Percentiles rank a stretch among this genome's conserved stretches.
These are phyloP conservation scores for Anadara kagoshimensis DNA, from an alignment of 1,140 invertebrate species.

Conservation along the genomic window DNA sequence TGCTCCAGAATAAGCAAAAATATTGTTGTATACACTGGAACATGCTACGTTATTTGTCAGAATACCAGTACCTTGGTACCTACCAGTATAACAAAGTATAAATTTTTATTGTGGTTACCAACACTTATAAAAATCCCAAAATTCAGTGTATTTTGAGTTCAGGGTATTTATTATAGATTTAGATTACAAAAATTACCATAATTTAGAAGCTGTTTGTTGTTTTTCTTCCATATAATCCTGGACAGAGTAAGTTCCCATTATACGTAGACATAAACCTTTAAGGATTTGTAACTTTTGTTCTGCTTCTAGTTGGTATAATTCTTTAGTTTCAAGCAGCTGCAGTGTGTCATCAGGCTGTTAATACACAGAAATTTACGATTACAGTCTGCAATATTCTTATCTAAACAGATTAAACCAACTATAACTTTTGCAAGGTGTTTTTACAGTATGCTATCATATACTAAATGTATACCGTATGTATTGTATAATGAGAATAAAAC, in stretches of 20 bases:
- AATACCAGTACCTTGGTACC: no score
- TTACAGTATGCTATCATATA: neutral
- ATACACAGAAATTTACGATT: constrained; percentile 1
- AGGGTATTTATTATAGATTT: no score
- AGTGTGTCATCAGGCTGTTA: constrained; percentile 64
- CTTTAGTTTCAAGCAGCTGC: constrained; percentile 60
- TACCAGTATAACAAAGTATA: no score
- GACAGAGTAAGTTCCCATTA: constrained; percentile 70
- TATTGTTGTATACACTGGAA: no score
- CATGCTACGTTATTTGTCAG: no score
- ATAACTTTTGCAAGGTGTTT: no score
- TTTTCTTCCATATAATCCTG: constrained; percentile 73
- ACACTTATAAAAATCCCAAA: no score
- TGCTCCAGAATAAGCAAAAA: no score
- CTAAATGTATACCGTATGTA: neutral
- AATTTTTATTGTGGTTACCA: neutral
- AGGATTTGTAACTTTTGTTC: constrained; percentile 64
- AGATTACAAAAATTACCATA: constrained; percentile 56
- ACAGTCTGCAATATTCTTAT: no score
- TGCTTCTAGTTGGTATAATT: constrained; percentile 65
- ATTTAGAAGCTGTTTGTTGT: constrained; percentile 54
- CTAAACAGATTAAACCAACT: no score
- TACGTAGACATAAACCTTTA: constrained; percentile 65
- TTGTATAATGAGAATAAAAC: no score
- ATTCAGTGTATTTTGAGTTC: no score